These are phyloP conservation scores for Cyprinodon diabolis DNA, from an alignment of 2,797 vertebrate genomes.

Conservation along the genomic window DNA sequence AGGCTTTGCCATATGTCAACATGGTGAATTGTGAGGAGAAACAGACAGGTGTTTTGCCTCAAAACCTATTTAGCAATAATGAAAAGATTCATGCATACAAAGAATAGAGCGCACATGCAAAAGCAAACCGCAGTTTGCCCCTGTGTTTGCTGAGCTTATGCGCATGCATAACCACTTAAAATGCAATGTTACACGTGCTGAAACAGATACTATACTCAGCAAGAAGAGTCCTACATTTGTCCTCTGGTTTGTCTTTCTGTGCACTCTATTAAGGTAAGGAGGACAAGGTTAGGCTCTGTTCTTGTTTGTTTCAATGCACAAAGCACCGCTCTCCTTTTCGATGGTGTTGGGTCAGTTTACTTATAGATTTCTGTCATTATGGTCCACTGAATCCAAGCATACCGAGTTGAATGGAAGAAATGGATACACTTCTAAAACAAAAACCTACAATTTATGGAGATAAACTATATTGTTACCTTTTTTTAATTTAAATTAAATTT, in stretches of 20 bases:
- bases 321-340: not conserved
- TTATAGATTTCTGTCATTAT: not conserved
- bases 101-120: slow-evolving; percentile 44
- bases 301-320: slow-evolving; percentile 7
- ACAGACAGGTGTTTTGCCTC: slow-evolving; percentile 69
- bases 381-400: not conserved
- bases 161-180: slow-evolving; percentile 28
- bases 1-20: slow-evolving; percentile 48
- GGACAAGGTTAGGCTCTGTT: slow-evolving; percentile 5
- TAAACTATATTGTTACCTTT: not conserved
- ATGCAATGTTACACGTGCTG: slow-evolving; percentile 4
- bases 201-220: slow-evolving; percentile 16
- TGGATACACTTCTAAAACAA: not conserved
- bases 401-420: not conserved
- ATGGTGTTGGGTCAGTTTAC: not conserved
- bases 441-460: not conserved
- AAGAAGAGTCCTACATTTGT: slow-evolving; percentile 21
- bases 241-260: slow-evolving; percentile 6
- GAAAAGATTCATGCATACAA: slow-evolving; percentile 43
- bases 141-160: slow-evolving; percentile 52
- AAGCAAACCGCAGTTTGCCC: slow-evolving; percentile 37
- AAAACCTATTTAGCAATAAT: slow-evolving; percentile 44
- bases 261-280: slow-evolving; percentile 7
- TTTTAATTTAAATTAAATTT: not conserved
- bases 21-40: slow-evolving; percentile 58